A percentile compares a stretch with the other conserved stretches of the same genome.
Evolutionary conservation across 1,140 invertebrate species (phyloP).

Genomic region (Leptinotarsa defecta): DNA sequence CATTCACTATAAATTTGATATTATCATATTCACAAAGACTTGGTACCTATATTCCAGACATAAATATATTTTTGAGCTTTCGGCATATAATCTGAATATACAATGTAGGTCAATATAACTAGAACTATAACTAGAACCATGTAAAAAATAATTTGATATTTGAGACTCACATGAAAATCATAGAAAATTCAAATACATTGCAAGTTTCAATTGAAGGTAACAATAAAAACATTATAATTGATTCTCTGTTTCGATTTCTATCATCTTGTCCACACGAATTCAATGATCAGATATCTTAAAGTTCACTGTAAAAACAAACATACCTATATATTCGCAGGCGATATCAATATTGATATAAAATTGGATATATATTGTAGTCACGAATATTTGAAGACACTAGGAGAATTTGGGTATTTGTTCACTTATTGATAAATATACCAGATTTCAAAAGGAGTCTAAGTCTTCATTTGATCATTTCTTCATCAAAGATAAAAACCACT

Average conservation of each 20-base stretch:
- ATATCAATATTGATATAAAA: not conserved
- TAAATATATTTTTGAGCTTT: not conserved
- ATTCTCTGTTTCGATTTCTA: not conserved
- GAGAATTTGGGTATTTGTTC: not conserved
- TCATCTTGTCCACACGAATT: not conserved
- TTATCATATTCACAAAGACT: no score
- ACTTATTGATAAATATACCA: no score
- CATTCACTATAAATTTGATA: no score
- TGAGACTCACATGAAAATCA: not conserved
- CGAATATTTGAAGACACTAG: not conserved
- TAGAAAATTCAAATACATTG: not conserved
- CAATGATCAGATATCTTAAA: not conserved
- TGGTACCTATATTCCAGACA: not conserved
- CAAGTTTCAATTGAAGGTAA: not conserved
- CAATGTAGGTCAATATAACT: not conserved
- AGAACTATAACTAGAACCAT: not conserved
- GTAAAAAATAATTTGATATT: constrained; percentile 12
- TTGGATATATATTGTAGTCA: not conserved
- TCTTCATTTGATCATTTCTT: no score
- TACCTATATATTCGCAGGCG: not conserved
- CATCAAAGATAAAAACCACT: no score
- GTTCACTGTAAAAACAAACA: not conserved
- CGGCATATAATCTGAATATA: not conserved
- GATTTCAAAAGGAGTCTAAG: no score
- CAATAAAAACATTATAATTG: not conserved